Evolutionary conservation across 2,888 invertebrate species (phyloP).

Genomic region (Idaea biselata): DNA sequence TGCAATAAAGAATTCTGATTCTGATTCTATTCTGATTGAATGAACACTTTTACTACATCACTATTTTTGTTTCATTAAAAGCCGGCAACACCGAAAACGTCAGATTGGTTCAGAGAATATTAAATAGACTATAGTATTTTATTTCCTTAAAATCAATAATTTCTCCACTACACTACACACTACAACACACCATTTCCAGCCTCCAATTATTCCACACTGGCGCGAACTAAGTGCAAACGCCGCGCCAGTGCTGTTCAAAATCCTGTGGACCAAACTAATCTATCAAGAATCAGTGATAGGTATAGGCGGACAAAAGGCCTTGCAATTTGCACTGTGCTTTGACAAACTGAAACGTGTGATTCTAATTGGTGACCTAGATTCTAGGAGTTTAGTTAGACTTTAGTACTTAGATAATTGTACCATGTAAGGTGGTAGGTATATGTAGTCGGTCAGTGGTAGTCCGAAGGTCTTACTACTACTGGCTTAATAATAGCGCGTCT

Average conservation of each 20-base stretch:
- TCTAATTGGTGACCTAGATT: slow-evolving; percentile 37
- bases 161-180: neutral
- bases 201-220: neutral
- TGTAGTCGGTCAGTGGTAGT: too few relatives aligned
- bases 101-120: too few relatives aligned
- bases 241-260: neutral
- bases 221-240: neutral
- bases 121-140: neutral
- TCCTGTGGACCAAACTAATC: slow-evolving; percentile 15
- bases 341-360: slow-evolving; percentile 23
- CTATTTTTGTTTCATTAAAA: too few relatives aligned
- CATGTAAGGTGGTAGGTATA: too few relatives aligned
- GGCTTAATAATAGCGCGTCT: too few relatives aligned
- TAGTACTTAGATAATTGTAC: neutral
- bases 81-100: too few relatives aligned
- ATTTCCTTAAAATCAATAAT: neutral
- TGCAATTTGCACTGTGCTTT: slow-evolving; percentile 32
- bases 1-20: too few relatives aligned
- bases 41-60: too few relatives aligned
- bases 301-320: slow-evolving; percentile 28
- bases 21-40: too few relatives aligned
- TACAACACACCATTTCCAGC: neutral
- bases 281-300: slow-evolving; percentile 23
- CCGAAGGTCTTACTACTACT: too few relatives aligned
- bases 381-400: neutral